Evolutionary conservation across 2,888 invertebrate genomes (phyloP), one percentile per base, ranked within the genome.

Genomic region (Leptinotarsa juncta): DNA sequence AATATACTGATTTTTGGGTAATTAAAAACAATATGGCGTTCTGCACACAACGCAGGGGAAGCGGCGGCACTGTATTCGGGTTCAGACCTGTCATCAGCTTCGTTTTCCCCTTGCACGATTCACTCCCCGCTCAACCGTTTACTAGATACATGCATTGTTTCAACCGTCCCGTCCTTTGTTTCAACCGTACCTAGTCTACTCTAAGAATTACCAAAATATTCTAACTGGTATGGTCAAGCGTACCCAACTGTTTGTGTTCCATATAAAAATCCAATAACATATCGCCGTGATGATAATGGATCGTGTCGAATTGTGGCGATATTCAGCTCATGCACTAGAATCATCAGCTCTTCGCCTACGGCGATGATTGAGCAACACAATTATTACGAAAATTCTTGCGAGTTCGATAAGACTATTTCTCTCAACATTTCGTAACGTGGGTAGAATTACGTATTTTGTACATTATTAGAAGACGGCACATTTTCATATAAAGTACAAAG

Each of bases 401-500:
- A 62, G 42, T 62, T 62, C 62, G 62, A 62, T 62, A 62, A 62
- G 20, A 42, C n/a, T n/a, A 62, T 18, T 62, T 62, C 62, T 32
- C 62, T 62, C 18, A n/a, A 32, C 62, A 62, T 42, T 42, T 42
- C 62, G 62, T 62, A 42, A 62, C 62, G 62, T 62, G 42, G 18
- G 7, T 62, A 62, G 62, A 42, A 62, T 62, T 62, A 60, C 55
- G 18, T 67, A 70, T 66, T 57, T 32, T 42, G 65, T 65, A 62
- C 62, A 62, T 73, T 74, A 74, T 74, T 74, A 74, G 70, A 70
- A 67, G 66, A 67, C 70, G n/a, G 67, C 49, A 49, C 70, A 74
- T 74, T 67, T 70, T 74, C 70, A 73, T 74, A 74, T 67, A 74
- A 74, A 74, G 70, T 67, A 74, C 70, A 74, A 74, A 65, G 49